phyloP scores from a whole-genome alignment of 2,113 vertebrate genomes.

The Cricetomys ansorgei region DNA sequence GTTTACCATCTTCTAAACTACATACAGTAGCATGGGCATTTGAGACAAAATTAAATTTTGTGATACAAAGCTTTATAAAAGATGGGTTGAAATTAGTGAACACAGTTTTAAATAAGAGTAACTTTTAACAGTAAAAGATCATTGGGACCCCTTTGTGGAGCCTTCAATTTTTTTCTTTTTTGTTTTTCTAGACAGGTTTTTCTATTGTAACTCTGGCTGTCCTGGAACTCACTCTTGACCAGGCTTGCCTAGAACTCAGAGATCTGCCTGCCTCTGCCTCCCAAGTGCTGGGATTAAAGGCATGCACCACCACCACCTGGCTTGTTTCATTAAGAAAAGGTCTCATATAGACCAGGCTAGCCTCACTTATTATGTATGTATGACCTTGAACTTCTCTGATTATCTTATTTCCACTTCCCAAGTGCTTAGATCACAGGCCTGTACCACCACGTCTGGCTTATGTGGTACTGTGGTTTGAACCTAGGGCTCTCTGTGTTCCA shows the following conservation, averaged over 20 bases:
- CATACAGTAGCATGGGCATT: not conserved
- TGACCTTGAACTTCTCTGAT: not conserved
- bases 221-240: too few species aligned
- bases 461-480: not conserved
- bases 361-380: not conserved
- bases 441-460: not conserved
- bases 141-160: not conserved
- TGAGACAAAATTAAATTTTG: constrained; percentile 21
- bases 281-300: too few species aligned
- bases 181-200: too few species aligned
- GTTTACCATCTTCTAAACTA: not conserved
- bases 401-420: not conserved
- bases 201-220: too few species aligned
- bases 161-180: not conserved
- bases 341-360: not conserved
- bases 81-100: constrained; percentile 10
- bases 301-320: too few species aligned
- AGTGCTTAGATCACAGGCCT: not conserved
- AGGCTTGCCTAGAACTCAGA: too few species aligned
- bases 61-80: constrained; percentile 36
- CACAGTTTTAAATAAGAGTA: constrained; percentile 4
- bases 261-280: too few species aligned
- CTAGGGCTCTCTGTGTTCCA: not conserved
- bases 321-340: not conserved
- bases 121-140: not conserved